A percentile compares a stretch with the other conserved stretches of the same genome.
Conservation (phyloP, 2,797 vertebrate species). For the Clarias platycephalus region DNA sequence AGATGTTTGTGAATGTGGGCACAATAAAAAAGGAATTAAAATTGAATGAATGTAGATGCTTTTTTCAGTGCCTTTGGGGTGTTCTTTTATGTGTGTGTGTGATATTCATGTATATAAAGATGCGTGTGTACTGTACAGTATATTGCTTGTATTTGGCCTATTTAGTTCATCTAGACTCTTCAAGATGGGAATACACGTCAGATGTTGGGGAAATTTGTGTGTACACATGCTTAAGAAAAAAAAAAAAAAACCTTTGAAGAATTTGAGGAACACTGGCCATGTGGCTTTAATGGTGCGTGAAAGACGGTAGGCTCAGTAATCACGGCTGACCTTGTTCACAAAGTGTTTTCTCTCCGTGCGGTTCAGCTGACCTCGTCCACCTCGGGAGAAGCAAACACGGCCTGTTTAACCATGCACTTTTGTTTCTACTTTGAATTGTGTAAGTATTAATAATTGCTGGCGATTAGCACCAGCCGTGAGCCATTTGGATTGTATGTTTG, state of each 20-base stretch:
- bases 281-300: conserved; percentile 54
- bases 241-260: conserved; percentile 35
- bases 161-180: not conserved
- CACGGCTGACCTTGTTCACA: conserved; percentile 50
- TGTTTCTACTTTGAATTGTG: conserved; percentile 49
- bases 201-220: conserved; percentile 15
- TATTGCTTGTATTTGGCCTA: not conserved
- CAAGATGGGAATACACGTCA: not conserved
- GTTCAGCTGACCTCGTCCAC: conserved; percentile 42
- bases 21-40: not conserved
- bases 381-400: conserved; percentile 43
- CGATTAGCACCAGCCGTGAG: conserved; percentile 55
- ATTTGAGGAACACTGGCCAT: conserved; percentile 50
- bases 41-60: not conserved
- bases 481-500: conserved; percentile 46
- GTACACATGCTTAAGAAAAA: conserved; percentile 17
- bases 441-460: conserved; percentile 53
- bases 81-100: not conserved
- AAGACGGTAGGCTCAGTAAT: conserved; percentile 48
- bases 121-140: not conserved
- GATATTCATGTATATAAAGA: not conserved
- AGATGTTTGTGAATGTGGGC: conserved; percentile 38
- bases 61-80: not conserved
- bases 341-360: conserved; percentile 51
- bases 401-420: conserved; percentile 46